Conservation (phyloP, 2,113 vertebrate species). For the Vulpes lagopus region DNA sequence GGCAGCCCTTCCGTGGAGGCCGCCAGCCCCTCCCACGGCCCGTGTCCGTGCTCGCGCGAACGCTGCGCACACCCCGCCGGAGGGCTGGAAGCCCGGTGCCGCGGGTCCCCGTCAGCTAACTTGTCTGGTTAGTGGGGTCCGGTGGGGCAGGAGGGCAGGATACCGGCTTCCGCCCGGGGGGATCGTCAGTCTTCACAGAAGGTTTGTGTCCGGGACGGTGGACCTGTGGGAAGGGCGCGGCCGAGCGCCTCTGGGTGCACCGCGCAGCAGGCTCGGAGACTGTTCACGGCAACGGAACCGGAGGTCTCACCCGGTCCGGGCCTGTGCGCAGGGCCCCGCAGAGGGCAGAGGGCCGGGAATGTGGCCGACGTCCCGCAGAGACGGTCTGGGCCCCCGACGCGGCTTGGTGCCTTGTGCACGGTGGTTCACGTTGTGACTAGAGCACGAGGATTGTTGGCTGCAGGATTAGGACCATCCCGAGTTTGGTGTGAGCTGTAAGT, state of each 20-base stretch:
- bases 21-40: accelerated
- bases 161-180: not conserved
- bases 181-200: not conserved
- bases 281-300: not conserved
- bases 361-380: not conserved
- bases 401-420: not conserved
- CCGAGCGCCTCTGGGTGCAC: not conserved
- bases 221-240: not conserved
- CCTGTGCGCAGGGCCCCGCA: slow-evolving; percentile 14
- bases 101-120: not conserved
- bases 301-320: slow-evolving; percentile 48
- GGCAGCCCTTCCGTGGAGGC: not conserved
- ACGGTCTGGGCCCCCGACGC: not conserved
- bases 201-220: not conserved
- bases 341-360: not conserved
- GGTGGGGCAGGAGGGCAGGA: too few relatives aligned
- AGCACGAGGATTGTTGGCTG: not conserved
- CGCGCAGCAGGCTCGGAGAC: slow-evolving; percentile 29
- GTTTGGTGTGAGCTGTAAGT: not conserved
- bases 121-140: too few relatives aligned
- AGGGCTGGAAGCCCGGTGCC: not conserved
- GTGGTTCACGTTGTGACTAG: not conserved
- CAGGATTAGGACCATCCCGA: not conserved
- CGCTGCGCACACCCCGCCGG: accelerated
- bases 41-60: accelerated